Conservation (phyloP, 2,113 vertebrate genomes). For the Empidonax traillii region DNA sequence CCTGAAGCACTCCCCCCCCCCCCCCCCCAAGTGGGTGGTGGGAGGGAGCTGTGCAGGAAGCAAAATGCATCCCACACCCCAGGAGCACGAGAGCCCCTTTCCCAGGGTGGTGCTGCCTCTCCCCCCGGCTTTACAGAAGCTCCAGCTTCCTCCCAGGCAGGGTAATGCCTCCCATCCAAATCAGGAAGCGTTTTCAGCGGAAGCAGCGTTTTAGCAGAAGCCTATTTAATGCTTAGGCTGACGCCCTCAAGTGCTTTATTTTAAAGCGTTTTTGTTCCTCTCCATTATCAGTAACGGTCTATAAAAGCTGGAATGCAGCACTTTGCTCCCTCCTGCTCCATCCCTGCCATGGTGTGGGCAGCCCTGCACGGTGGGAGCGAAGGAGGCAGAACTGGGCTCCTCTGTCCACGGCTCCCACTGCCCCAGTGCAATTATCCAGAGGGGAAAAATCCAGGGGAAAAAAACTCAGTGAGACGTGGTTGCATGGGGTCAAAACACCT, state of each 20-base stretch:
- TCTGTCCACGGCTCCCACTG: neutral
- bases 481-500: neutral
- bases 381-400: neutral
- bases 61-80: neutral
- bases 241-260: constrained; percentile 33
- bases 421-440: neutral
- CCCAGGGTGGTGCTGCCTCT: accelerated
- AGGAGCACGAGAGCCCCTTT: neutral
- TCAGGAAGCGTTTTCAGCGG: neutral
- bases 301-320: neutral
- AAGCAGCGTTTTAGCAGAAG: constrained; percentile 15
- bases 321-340: neutral
- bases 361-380: neutral
- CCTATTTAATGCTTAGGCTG: constrained; percentile 33
- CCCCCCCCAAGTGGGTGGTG: too few species aligned
- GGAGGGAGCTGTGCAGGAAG: neutral
- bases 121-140: neutral
- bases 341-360: accelerated
- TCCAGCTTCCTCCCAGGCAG: neutral
- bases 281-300: constrained; percentile 10
- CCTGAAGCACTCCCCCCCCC: too few species aligned
- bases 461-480: accelerated
- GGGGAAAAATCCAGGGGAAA: neutral
- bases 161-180: neutral
- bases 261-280: constrained; percentile 36